Evolutionary conservation across 2,113 vertebrate species (phyloP).

Genomic region (Paracanthobrama guichenoti): DNA sequence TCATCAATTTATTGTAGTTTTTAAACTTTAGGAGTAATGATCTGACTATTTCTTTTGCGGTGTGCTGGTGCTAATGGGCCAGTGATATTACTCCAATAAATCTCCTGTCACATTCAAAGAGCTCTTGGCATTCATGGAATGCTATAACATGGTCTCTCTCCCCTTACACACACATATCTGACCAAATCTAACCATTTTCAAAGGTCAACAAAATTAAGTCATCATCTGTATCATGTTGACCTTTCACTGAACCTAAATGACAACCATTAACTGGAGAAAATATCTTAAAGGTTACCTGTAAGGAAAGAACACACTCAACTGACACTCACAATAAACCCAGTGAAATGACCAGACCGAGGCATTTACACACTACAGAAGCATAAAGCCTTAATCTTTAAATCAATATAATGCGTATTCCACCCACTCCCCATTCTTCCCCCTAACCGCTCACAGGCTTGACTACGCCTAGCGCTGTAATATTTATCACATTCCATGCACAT

Average conservation of each 20-base stretch:
- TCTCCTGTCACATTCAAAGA: constrained; percentile 21
- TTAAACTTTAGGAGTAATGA: constrained; percentile 32
- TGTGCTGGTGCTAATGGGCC: constrained; percentile 33
- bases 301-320: constrained; percentile 34
- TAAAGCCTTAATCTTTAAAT: constrained; percentile 38
- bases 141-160: background rate
- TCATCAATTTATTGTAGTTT: constrained; percentile 23
- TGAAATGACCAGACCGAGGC: constrained; percentile 8
- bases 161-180: constrained; percentile 14
- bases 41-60: constrained; percentile 5
- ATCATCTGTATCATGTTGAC: constrained; percentile 54
- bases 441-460: background rate
- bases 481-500: constrained; percentile 24
- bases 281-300: constrained; percentile 50
- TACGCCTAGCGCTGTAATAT: background rate
- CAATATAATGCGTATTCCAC: constrained; percentile 33
- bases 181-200: constrained; percentile 29
- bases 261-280: constrained; percentile 44
- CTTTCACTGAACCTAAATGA: constrained; percentile 50
- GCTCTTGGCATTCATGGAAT: constrained; percentile 33
- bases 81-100: constrained; percentile 39
- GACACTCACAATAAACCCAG: constrained; percentile 22
- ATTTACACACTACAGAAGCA: constrained; percentile 16
- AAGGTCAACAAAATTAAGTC: constrained; percentile 49
- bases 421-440: background rate